phyloP scores from a whole-genome alignment of 2,797 vertebrate species.

The Melanotaenia parkinsoni region DNA sequence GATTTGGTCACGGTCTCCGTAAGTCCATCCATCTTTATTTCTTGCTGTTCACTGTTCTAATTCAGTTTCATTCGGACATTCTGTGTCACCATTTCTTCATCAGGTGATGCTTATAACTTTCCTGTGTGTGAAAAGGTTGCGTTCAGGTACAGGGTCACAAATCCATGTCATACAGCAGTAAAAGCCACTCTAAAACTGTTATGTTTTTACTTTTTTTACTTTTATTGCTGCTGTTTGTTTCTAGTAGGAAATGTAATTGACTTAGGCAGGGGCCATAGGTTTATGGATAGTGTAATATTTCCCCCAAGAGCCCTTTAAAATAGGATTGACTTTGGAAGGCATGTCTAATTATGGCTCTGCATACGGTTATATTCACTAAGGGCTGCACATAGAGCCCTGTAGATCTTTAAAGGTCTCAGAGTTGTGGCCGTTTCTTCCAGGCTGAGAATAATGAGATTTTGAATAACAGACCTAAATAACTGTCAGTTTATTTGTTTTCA shows the following conservation, averaged over 20 bases:
- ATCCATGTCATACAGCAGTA: conserved; percentile 21
- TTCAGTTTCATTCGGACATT: conserved; percentile 30
- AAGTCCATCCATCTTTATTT: conserved; percentile 9
- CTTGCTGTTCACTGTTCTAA: conserved; percentile 19
- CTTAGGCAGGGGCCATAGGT: conserved; percentile 60
- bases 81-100: conserved; percentile 41
- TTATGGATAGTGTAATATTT: conserved; percentile 62
- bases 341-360: conserved; percentile 67
- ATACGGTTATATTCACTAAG: conserved; percentile 46
- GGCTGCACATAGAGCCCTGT: conserved; percentile 29
- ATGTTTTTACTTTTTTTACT: conserved; percentile 19
- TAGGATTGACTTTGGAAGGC: conserved; percentile 67
- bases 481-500: conserved; percentile 50
- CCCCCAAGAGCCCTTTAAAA: conserved; percentile 66
- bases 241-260: conserved; percentile 72
- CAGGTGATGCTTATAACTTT: conserved; percentile 50
- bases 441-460: conserved; percentile 54
- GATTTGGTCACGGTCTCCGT: conserved; percentile 56
- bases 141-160: conserved; percentile 24
- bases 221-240: conserved; percentile 64
- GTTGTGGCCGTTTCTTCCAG: conserved; percentile 34
- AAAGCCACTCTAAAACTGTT: conserved; percentile 22
- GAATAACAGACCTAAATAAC: conserved; percentile 49
- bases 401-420: conserved; percentile 45
- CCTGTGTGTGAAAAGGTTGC: conserved; percentile 21